Evolutionary conservation across 1,140 invertebrate species (phyloP), one percentile per base, ranked within the genome.

Genomic region (Aphelenchoides fujianensis): DNA sequence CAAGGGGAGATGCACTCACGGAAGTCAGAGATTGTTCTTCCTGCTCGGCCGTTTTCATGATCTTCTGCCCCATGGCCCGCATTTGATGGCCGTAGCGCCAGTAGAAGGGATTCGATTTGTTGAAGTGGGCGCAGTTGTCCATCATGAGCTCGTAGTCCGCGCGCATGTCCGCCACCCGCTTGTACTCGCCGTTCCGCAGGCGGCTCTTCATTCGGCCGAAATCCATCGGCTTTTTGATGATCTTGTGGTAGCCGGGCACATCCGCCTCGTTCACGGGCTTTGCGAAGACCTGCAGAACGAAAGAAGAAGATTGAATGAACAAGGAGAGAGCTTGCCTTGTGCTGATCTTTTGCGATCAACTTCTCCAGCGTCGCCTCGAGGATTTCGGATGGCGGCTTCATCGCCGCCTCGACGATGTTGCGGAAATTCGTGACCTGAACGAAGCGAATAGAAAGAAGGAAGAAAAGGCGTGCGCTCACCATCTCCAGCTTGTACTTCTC

Each of bases 401-500:
- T 28, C 3, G 66, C 27, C 7, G 16, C 34, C 23, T 71, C 73
- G 41, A 76, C 31, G 28, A 79, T 76, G n/a, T 37, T n/a, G n/a
- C 71, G 28, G 48, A 19, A 75, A n/a, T 75, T 75, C 57, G 28
- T 19, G 7, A 73, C 37, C 63, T 73, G 30, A 69, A 73, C 12
- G n/a, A n/a, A n/a, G 62, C 2, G n/a, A n/a, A 69, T 69, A 2
- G 27, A 23, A 70, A 35, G 2, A 72, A 74, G 19, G 9, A n/a
- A n/a, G n/a, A n/a, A n/a, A n/a, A n/a, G n/a, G n/a, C n/a, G n/a
- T n/a, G n/a, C n/a, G n/a, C 67, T 76, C 66, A 77, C 61, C 0
- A 36, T 48, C 37, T 79, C 75, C 28, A 34, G 35, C 69, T 79
- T 78, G 35, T 70, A 52, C 41, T 78, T 79, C 30, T 77, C 77